phyloP scores from a whole-genome alignment of 1,140 invertebrate species.

The Sinonovacula constricta region DNA sequence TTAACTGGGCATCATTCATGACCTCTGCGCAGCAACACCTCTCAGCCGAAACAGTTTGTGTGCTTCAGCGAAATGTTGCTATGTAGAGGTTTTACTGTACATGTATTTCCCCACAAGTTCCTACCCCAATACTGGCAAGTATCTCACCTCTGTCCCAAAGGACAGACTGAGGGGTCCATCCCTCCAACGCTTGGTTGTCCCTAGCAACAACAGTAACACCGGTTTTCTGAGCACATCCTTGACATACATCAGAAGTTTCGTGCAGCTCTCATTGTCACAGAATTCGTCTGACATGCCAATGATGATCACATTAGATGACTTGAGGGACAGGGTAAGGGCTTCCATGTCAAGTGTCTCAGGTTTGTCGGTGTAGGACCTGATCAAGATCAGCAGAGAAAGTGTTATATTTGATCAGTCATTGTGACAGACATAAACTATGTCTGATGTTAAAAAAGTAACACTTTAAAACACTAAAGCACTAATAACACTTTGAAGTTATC shows the following conservation, averaged over 20 bases:
- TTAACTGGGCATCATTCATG: too few relatives aligned
- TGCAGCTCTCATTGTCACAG: conserved; percentile 58
- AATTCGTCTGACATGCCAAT: conserved; percentile 74
- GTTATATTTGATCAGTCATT: too few relatives aligned
- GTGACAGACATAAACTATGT: too few relatives aligned
- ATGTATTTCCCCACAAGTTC: conserved; percentile 33
- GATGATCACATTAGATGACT: conserved; percentile 67
- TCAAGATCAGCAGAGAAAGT: too few relatives aligned
- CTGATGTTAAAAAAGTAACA: too few relatives aligned
- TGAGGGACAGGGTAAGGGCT: conserved; percentile 66
- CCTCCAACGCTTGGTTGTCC: conserved; percentile 67
- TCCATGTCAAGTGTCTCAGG: conserved; percentile 66
- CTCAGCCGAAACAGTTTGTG: too few relatives aligned
- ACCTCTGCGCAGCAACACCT: too few relatives aligned
- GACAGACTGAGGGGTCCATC: conserved; percentile 61
- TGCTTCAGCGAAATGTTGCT: too few relatives aligned
- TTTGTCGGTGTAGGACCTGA: conserved; percentile 67
- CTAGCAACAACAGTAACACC: conserved; percentile 67
- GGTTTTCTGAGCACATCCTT: conserved; percentile 72
- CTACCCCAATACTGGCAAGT: background rate
- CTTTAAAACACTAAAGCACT: too few relatives aligned
- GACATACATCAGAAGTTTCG: conserved; percentile 65
- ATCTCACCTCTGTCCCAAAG: conserved; percentile 56
- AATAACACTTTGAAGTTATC: too few relatives aligned
- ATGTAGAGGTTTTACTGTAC: too few relatives aligned